Conservation (phyloP, 35 echinoderm and acorn worm species). For the Anneissia japonica region DNA sequence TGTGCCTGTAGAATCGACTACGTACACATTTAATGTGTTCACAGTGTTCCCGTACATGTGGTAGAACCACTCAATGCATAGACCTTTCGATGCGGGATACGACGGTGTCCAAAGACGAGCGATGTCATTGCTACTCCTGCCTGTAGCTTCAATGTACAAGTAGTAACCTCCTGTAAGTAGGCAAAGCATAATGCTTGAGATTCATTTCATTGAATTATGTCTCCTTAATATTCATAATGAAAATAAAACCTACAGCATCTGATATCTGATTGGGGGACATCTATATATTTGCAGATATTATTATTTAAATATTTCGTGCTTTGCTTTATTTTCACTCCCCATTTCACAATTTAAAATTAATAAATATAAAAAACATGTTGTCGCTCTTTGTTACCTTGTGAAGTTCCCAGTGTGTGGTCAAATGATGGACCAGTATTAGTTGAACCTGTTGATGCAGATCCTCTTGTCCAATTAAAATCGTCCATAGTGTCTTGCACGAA, state of each 20-base stretch:
- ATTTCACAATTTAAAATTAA: background rate
- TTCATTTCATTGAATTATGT: background rate
- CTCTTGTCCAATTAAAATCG: constrained; percentile 55
- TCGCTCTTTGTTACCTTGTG: constrained; percentile 8
- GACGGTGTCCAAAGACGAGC: constrained; percentile 49
- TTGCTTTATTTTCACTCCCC: too few relatives aligned
- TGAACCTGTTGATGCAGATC: constrained; percentile 31
- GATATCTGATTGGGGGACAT: background rate
- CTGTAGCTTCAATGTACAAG: constrained; percentile 48
- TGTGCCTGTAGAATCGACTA: background rate
- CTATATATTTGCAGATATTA: background rate
- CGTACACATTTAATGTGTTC: constrained; percentile 21
- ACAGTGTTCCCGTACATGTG: constrained; percentile 53
- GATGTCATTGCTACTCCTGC: background rate
- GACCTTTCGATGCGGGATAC: background rate
- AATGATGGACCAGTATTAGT: constrained; percentile 44
- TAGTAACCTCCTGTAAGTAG: constrained; percentile 42
- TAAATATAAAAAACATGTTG: background rate
- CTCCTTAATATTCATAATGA: background rate
- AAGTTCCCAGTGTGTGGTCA: constrained; percentile 75
- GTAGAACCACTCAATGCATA: constrained; percentile 42
- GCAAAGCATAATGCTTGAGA: background rate
- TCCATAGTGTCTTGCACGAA: constrained; percentile 37
- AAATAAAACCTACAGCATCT: background rate
- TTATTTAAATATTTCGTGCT: too few relatives aligned